phyloP scores from a whole-genome alignment of 2,113 vertebrate genomes.

The Eublepharis macularius region DNA sequence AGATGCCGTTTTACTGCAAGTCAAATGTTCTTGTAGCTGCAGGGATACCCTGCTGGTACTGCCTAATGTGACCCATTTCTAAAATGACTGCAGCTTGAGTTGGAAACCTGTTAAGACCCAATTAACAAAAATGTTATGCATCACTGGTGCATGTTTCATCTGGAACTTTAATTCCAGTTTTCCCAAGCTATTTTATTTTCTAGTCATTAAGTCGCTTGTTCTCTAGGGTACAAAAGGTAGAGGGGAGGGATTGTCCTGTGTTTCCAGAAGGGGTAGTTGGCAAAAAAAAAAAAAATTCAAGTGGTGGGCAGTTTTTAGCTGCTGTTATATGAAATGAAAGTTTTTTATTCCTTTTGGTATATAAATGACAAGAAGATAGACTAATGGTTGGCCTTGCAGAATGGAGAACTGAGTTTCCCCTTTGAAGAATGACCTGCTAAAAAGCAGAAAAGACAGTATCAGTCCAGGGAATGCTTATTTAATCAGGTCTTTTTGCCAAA shows the following conservation, averaged over 20 bases:
- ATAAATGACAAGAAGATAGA: neutral
- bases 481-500: conserved; percentile 35
- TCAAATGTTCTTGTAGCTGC: conserved; percentile 57
- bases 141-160: conserved; percentile 78
- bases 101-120: conserved; percentile 83
- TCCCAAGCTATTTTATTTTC: conserved; percentile 78
- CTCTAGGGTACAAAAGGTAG: conserved; percentile 74
- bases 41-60: conserved; percentile 54
- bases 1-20: conserved; percentile 60
- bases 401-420: neutral
- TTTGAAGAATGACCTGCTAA: neutral
- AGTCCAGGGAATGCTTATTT: neutral
- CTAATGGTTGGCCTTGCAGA: neutral
- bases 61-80: conserved; percentile 77
- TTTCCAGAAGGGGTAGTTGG: conserved; percentile 70
- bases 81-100: conserved; percentile 74
- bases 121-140: conserved; percentile 82
- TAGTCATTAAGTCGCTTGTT: conserved; percentile 77
- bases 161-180: conserved; percentile 79
- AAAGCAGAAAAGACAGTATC: neutral
- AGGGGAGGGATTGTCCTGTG: conserved; percentile 59
- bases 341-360: neutral
- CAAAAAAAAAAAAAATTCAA: conserved; percentile 52
- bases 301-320: conserved; percentile 58
- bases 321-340: conserved; percentile 34